Conservation (phyloP, 2,888 invertebrate genomes). For the Brassicogethes aeneus region DNA sequence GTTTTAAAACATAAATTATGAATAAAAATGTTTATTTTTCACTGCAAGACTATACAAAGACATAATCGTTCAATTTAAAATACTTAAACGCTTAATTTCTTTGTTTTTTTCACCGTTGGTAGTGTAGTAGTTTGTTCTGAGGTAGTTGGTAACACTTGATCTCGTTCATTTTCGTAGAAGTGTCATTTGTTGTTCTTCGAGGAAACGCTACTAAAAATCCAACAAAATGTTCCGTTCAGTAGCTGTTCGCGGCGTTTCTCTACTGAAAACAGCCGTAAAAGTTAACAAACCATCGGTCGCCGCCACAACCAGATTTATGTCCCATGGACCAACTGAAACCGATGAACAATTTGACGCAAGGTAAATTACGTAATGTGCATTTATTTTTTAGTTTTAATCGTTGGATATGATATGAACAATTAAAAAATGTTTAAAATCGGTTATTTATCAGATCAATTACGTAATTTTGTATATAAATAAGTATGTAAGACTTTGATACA, state of each 20-base stretch:
- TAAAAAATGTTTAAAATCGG: too few relatives aligned
- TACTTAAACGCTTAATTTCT: too few relatives aligned
- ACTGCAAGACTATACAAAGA: too few relatives aligned
- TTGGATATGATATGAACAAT: neutral
- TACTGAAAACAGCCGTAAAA: conserved; percentile 31
- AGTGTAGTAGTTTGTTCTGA: neutral
- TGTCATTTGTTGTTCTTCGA: neutral
- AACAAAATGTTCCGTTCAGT: conserved; percentile 46
- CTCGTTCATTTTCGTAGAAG: neutral
- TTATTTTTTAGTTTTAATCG: too few relatives aligned
- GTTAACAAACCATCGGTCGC: conserved; percentile 23
- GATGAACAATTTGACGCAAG: conserved; percentile 80
- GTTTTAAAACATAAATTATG: too few relatives aligned
- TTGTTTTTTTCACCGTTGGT: too few relatives aligned
- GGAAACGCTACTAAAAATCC: conserved; percentile 3
- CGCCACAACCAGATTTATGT: conserved; percentile 30
- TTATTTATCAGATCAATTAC: too few relatives aligned
- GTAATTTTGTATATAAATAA: too few relatives aligned
- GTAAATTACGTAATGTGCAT: conserved; percentile 35
- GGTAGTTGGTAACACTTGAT: neutral
- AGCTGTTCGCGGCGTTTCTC: conserved; percentile 38
- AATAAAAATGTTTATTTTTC: too few relatives aligned
- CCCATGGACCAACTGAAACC: conserved; percentile 51
- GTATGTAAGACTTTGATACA: too few relatives aligned
- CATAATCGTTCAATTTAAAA: too few relatives aligned